Percentiles rank a stretch among this genome's conserved stretches.
Conservation (phyloP, 2,113 vertebrate genomes). For the Daubentonia madagascariensis region DNA sequence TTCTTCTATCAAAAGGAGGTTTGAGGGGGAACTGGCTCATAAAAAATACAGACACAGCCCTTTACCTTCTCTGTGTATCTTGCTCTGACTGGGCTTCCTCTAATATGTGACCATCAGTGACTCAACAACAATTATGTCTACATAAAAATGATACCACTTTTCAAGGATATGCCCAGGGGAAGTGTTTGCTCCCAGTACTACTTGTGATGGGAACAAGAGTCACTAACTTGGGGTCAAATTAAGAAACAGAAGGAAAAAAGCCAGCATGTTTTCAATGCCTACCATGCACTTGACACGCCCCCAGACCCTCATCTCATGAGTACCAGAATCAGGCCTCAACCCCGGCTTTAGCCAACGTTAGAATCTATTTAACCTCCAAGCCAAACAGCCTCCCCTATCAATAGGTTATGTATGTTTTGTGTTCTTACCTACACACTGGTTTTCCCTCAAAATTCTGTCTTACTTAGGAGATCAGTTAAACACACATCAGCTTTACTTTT, state of each 20-base stretch:
- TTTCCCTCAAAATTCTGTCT: conserved; percentile 17
- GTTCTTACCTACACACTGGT: neutral
- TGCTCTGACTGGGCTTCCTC: neutral
- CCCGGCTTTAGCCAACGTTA: neutral
- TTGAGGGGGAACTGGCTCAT: neutral
- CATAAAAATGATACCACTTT: neutral
- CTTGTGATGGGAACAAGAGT: neutral
- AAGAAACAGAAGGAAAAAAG: neutral
- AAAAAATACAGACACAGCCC: neutral
- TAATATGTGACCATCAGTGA: neutral
- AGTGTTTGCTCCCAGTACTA: neutral
- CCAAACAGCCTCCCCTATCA: neutral
- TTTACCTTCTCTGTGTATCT: neutral
- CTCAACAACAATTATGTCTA: neutral
- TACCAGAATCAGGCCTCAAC: neutral
- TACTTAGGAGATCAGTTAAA: neutral
- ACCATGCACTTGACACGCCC: neutral
- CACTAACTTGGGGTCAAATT: neutral
- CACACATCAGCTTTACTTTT: neutral
- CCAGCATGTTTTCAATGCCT: neutral
- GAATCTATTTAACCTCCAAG: neutral
- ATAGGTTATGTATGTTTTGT: neutral
- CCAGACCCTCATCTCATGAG: neutral
- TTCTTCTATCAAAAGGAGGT: neutral
- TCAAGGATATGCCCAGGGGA: neutral